Evolutionary conservation across 1,140 invertebrate species (phyloP), one percentile per base, ranked within the genome.

Genomic region (Drosophila arizonae): DNA sequence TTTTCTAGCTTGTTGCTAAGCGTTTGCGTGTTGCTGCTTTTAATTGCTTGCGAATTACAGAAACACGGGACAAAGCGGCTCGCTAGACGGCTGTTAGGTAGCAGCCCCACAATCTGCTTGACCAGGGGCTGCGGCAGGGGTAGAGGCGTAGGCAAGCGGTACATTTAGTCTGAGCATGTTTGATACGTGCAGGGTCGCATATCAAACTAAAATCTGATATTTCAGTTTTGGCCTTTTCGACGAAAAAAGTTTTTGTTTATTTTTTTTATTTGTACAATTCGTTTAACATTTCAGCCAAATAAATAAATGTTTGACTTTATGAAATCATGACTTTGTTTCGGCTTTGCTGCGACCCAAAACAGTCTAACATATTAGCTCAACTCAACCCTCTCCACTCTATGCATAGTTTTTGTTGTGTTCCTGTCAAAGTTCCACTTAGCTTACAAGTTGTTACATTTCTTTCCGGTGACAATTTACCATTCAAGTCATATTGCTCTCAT

Each of bases 11-110:
- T 71, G 81, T 85, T 85, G 81, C 81, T 64, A 85, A 77, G 81
- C 75, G 56, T 46, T 73, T 67, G 70, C 70, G 70, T 72, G 70
- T 67, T 60, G 36, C 45, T 62, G 51, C 62, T 75, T 81, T 86
- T 86, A 85, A 85, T 85, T 85, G 82, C 76, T 77, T 84, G 81
- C 80, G 81, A 85, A 85, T 81, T 85, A 81, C 85, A 78, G 61
- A 81, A 85, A 81, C 81, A 78, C 81, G 81, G 77, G 50, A 48
- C 65, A 57, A 24, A 10, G 39, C 57, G 63, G 72, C 11, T 39
- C 9, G 43, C 15, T 45, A 45, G 43, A 5, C 6, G 21, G 21
- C 21, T 24, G 3, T n/a, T 48, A 33, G 28, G 13, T 69, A 63
- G n/a, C 26, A 8, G 8, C 41, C 10, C 4, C 28, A 30, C 28